These are phyloP conservation scores for Chloroceryle amazona DNA, from an alignment of 2,797 vertebrate genomes.

Conservation along the genomic window DNA sequence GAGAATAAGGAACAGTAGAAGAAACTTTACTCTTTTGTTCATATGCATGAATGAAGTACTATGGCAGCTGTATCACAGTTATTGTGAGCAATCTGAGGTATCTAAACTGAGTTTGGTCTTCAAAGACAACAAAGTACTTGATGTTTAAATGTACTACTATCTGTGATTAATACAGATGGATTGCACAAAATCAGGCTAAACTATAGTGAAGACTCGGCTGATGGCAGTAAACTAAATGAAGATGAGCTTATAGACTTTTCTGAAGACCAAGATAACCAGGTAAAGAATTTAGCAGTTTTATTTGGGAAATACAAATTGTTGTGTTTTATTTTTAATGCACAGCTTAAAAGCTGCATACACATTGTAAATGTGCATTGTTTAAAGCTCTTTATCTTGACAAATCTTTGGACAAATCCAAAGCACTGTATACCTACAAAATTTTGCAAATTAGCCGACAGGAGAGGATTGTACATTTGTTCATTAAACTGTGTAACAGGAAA, in stretches of 20 bases:
- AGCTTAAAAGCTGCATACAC: background rate
- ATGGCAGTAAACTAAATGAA: slow-evolving; percentile 81
- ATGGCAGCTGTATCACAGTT: background rate
- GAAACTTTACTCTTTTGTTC: background rate
- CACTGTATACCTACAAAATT: background rate
- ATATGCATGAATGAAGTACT: background rate
- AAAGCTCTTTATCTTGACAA: background rate
- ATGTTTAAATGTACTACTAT: slow-evolving; percentile 26
- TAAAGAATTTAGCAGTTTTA: slow-evolving; percentile 55
- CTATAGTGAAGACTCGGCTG: slow-evolving; percentile 85
- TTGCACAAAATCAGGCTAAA: slow-evolving; percentile 92
- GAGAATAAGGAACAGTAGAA: background rate
- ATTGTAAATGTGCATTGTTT: background rate
- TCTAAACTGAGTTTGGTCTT: background rate
- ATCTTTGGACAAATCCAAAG: background rate
- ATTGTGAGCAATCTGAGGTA: background rate
- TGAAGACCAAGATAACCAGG: slow-evolving; percentile 95
- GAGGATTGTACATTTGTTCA: background rate
- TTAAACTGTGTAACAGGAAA: background rate
- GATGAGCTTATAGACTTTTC: slow-evolving; percentile 90
- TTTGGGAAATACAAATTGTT: background rate
- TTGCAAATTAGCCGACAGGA: background rate
- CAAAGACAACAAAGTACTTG: background rate
- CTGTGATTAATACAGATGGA: slow-evolving; percentile 84
- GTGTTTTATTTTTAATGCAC: background rate